A percentile compares a stretch with the other conserved stretches of the same genome.
Evolutionary conservation across 2,888 invertebrate species (phyloP).

Genomic region (Aphidoletes aphidimyza): DNA sequence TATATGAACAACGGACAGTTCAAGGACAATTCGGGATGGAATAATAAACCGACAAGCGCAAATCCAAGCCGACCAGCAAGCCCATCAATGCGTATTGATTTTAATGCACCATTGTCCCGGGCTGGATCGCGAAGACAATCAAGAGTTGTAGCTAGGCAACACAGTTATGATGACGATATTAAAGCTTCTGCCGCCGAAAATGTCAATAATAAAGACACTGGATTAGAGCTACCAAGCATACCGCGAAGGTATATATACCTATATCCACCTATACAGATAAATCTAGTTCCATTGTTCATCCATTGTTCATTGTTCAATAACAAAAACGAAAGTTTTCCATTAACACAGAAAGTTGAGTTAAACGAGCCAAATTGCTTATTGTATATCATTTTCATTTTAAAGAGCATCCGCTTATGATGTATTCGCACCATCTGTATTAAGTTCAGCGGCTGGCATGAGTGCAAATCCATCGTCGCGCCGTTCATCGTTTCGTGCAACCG

Average conservation of each 20-base stretch:
- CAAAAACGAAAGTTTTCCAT: no score
- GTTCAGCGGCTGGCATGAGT: slow-evolving; percentile 63
- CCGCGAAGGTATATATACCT: slow-evolving; percentile 72
- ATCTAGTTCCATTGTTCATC: neutral
- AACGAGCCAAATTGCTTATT: neutral
- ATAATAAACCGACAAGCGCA: slow-evolving; percentile 72
- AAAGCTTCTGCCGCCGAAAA: slow-evolving; percentile 65
- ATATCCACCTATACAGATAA: neutral
- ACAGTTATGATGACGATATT: slow-evolving; percentile 86
- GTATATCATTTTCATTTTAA: slow-evolving; percentile 54
- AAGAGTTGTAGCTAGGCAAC: slow-evolving; percentile 75
- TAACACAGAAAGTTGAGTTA: neutral
- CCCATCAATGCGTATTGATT: slow-evolving; percentile 67
- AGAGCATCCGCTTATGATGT: slow-evolving; percentile 88
- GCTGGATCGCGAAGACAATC: slow-evolving; percentile 71
- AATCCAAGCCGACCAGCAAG: slow-evolving; percentile 73
- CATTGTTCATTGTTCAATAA: neutral
- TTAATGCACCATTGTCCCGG: slow-evolving; percentile 64
- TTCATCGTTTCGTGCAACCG: slow-evolving; percentile 72
- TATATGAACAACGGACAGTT: neutral
- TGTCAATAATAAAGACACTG: slow-evolving; percentile 66
- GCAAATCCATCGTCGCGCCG: slow-evolving; percentile 68
- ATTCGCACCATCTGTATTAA: slow-evolving; percentile 73
- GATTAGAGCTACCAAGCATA: slow-evolving; percentile 77
- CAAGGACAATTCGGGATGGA: slow-evolving; percentile 67